phyloP scores from a whole-genome alignment of 2,113 vertebrate species.

The Rhodinocichla rosea region DNA sequence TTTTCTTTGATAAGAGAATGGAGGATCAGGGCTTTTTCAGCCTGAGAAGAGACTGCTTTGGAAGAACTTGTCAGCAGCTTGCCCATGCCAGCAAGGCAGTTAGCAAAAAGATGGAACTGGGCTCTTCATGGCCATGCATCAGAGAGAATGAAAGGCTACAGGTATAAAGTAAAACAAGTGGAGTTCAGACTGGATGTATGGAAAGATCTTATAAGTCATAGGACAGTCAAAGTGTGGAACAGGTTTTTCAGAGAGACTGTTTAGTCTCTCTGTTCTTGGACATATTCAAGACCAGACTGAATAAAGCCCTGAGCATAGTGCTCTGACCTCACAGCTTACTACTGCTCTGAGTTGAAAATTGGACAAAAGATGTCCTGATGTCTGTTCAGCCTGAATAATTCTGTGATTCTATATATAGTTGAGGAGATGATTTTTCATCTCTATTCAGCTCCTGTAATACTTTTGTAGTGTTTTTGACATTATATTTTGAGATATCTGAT shows the following conservation, averaged over 20 bases:
- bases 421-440: not conserved
- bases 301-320: not conserved
- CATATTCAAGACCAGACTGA: not conserved
- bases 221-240: not conserved
- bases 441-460: not conserved
- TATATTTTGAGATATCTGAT: not conserved
- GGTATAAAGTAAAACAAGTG: not conserved
- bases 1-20: not conserved
- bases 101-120: not conserved
- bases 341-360: not conserved
- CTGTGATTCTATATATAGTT: not conserved
- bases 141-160: not conserved
- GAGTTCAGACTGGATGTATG: not conserved
- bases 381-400: not conserved
- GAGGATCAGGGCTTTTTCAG: not conserved
- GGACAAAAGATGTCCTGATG: not conserved
- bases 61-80: not conserved
- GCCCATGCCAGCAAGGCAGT: not conserved
- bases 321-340: not conserved
- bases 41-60: not conserved
- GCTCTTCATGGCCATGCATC: accelerated
- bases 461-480: not conserved
- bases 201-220: not conserved
- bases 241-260: not conserved
- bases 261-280: not conserved